Conservation (phyloP, 1,140 invertebrate genomes). For the Micrasema longulum region DNA sequence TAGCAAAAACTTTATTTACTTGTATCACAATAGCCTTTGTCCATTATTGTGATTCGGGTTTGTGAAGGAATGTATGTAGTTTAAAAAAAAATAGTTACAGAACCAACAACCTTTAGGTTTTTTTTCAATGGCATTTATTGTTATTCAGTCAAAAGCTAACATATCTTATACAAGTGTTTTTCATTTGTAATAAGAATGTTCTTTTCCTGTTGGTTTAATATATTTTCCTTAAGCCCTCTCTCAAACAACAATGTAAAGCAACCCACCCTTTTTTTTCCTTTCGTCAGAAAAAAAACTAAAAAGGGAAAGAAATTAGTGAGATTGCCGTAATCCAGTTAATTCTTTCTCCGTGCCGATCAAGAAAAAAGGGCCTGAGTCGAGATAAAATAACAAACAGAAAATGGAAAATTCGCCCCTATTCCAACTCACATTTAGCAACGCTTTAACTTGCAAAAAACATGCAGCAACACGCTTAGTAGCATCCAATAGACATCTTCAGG, state of each 20-base stretch:
- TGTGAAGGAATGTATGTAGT: too few species aligned
- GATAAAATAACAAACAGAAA: conserved; percentile 1
- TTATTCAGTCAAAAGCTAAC: conserved; percentile 16
- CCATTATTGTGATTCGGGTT: too few species aligned
- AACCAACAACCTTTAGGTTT: background rate
- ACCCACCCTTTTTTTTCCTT: conserved; percentile 30
- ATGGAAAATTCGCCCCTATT: too few species aligned
- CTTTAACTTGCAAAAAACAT: too few species aligned
- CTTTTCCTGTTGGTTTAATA: conserved; percentile 1
- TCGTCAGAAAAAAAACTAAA: conserved; percentile 62
- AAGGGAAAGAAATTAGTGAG: conserved; percentile 68
- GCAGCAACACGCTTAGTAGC: too few species aligned
- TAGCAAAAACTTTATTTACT: too few species aligned
- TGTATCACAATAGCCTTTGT: too few species aligned
- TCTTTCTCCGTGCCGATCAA: conserved; percentile 62
- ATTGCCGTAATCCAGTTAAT: conserved; percentile 70
- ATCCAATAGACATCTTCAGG: too few species aligned
- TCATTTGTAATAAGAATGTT: background rate
- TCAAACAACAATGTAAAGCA: conserved; percentile 23
- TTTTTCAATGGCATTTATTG: too few species aligned
- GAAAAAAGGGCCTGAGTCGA: background rate
- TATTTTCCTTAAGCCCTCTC: background rate
- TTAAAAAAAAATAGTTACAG: background rate
- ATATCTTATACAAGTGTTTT: background rate
- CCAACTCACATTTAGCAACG: too few species aligned